Evolutionary conservation across 2,888 invertebrate species (phyloP).

Genomic region (Lagria hirta): DNA sequence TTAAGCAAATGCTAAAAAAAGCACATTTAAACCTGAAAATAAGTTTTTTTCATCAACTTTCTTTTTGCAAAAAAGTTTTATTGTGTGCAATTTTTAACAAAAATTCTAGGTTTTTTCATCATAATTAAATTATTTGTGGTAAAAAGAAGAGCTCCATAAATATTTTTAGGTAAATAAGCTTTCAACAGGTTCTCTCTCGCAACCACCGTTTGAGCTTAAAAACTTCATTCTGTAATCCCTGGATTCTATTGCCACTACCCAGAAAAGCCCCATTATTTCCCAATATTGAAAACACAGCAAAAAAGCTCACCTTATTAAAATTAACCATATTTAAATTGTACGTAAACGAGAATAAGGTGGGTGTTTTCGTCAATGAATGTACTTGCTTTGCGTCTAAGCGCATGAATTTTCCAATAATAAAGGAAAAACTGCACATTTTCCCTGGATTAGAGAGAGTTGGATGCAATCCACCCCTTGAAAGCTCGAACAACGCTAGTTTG

Average conservation of each 20-base stretch:
- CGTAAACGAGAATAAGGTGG: constrained; percentile 24
- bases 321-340: constrained; percentile 24
- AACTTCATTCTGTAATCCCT: constrained; percentile 1
- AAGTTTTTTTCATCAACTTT: no score
- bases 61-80: no score
- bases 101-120: no score
- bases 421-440: constrained; percentile 6
- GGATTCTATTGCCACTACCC: not conserved
- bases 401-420: constrained; percentile 18
- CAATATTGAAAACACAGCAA: constrained; percentile 16
- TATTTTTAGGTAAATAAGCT: no score
- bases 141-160: no score
- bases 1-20: no score
- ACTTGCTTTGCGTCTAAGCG: constrained; percentile 22
- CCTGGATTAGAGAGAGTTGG: constrained; percentile 3
- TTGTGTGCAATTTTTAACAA: no score
- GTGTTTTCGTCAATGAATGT: constrained; percentile 25
- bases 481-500: constrained; percentile 27
- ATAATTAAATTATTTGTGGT: no score
- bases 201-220: no score
- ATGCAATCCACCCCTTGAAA: constrained; percentile 18
- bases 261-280: constrained; percentile 11
- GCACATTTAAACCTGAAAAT: no score
- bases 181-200: no score
- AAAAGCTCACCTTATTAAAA: constrained; percentile 16